phyloP scores from a whole-genome alignment of 2,797 vertebrate species.

The Monodelphis domestica region DNA sequence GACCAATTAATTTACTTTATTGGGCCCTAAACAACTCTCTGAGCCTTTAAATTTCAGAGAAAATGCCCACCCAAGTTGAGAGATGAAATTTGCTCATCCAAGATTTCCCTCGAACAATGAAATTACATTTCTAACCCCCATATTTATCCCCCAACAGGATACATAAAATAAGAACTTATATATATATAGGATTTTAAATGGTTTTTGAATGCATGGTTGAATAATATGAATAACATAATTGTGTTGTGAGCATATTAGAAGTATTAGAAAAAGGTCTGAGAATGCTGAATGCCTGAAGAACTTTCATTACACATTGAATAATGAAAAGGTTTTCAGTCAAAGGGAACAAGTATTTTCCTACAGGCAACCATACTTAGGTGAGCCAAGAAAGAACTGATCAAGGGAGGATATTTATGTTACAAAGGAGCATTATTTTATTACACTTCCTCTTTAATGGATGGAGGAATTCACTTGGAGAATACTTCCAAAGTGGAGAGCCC shows the following conservation, averaged over 20 bases:
- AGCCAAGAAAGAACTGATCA: constrained; percentile 51
- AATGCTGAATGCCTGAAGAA: neutral
- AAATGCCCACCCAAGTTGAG: neutral
- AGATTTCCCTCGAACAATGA: neutral
- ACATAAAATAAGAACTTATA: neutral
- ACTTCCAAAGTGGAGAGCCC: neutral
- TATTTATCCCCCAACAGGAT: neutral
- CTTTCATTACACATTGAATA: neutral
- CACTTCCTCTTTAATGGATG: neutral
- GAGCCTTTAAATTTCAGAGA: neutral
- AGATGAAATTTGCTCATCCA: neutral
- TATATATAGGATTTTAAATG: neutral
- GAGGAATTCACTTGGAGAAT: neutral
- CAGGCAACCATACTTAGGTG: constrained; percentile 49
- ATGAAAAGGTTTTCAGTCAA: neutral
- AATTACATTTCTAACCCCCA: neutral
- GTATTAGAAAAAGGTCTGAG: neutral
- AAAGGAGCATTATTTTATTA: constrained; percentile 45
- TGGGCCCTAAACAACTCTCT: neutral
- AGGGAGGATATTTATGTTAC: constrained; percentile 55
- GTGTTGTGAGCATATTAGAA: neutral
- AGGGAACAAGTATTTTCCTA: neutral
- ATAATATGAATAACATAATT: neutral
- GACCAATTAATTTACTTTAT: neutral
- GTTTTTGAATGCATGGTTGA: neutral